Conservation (phyloP, 2,113 vertebrate species). For the Oreochromis niloticus region DNA sequence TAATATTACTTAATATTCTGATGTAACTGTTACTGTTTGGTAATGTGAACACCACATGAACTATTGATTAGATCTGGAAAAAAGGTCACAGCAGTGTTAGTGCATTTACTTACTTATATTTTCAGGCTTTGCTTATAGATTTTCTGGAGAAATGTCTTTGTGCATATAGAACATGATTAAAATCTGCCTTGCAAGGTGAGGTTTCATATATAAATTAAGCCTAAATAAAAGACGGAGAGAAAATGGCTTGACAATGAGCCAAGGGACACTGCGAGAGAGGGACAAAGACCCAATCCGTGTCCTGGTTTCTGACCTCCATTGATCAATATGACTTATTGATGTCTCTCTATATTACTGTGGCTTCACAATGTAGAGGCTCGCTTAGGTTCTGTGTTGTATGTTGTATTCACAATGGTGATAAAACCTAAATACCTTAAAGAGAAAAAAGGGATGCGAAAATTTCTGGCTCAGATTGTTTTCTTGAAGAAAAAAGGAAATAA, state of each 20-base stretch:
- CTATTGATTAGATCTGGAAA: slow-evolving; percentile 21
- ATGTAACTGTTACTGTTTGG: not conserved
- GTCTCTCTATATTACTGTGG: slow-evolving; percentile 6
- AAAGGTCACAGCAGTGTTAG: not conserved
- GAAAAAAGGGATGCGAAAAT: not conserved
- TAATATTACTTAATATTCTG: not conserved
- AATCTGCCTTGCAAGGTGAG: not conserved
- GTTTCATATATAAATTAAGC: not conserved
- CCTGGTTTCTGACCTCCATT: slow-evolving; percentile 49
- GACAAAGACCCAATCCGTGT: slow-evolving; percentile 10
- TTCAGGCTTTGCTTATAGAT: not conserved
- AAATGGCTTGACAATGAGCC: not conserved
- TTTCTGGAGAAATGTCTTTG: not conserved
- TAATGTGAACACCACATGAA: not conserved
- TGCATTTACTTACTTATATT: not conserved
- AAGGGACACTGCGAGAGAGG: not conserved
- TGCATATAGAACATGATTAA: not conserved
- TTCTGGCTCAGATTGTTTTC: not conserved
- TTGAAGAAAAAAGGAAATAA: not conserved
- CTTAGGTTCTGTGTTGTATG: not conserved
- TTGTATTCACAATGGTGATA: not conserved
- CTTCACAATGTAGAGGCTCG: not conserved
- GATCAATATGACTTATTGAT: slow-evolving; percentile 60
- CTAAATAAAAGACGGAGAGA: not conserved
- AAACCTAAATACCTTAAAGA: not conserved